Evolutionary conservation across 1,140 invertebrate genomes (phyloP).

Genomic region (Monomorium pharaonis): DNA sequence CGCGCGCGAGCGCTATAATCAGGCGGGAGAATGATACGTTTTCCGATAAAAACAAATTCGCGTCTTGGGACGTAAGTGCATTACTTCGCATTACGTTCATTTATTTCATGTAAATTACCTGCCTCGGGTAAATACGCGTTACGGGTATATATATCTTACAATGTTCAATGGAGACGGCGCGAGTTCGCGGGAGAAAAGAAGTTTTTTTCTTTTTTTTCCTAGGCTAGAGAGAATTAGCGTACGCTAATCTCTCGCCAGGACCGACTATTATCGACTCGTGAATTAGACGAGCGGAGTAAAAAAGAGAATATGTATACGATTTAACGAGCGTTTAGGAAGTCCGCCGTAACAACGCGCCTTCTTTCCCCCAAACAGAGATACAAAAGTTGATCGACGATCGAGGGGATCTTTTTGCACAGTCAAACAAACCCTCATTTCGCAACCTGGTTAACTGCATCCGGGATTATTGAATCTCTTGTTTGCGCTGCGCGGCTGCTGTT

Average conservation of each 20-base stretch:
- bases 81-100: neutral
- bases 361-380: neutral
- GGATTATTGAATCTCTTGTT: slow-evolving; percentile 54
- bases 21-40: slow-evolving; percentile 29
- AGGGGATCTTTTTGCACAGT: slow-evolving; percentile 7
- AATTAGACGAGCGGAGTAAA: neutral
- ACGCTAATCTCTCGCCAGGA: neutral
- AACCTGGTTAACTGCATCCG: slow-evolving; percentile 43
- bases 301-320: neutral
- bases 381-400: neutral
- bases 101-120: slow-evolving; percentile 23
- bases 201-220: too few species aligned
- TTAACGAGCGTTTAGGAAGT: slow-evolving; percentile 1
- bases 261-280: neutral
- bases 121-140: neutral
- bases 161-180: neutral
- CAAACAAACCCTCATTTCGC: neutral
- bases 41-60: slow-evolving; percentile 21
- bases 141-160: slow-evolving; percentile 1
- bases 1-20: slow-evolving; percentile 22
- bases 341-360: neutral
- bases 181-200: neutral
- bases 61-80: neutral
- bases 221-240: neutral
- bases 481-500: neutral